These are phyloP conservation scores for Mechanitis messenoides DNA, from an alignment of 2,888 invertebrate genomes.

Conservation along the genomic window DNA sequence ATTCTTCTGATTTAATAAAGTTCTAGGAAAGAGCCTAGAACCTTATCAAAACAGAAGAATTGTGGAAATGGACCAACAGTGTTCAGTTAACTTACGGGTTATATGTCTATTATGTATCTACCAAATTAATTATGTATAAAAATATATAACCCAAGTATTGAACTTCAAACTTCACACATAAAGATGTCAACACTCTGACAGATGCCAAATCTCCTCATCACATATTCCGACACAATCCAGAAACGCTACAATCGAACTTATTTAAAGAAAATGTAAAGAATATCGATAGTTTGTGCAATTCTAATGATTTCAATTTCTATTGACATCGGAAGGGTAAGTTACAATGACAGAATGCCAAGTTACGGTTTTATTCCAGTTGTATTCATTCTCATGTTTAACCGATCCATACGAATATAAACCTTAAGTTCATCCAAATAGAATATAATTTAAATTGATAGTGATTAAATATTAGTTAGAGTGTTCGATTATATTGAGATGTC, in stretches of 20 bases:
- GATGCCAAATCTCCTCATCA: conserved; percentile 19
- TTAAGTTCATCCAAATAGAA: conserved; percentile 1
- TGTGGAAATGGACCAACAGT: too few species aligned
- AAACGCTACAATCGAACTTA: conserved; percentile 29
- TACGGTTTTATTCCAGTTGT: conserved; percentile 41
- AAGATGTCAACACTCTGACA: conserved; percentile 10
- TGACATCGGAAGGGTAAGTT: conserved; percentile 48
- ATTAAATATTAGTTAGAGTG: conserved; percentile 27
- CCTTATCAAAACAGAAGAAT: too few species aligned
- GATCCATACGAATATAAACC: conserved; percentile 22
- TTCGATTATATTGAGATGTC: conserved; percentile 61
- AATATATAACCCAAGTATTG: background rate
- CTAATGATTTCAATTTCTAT: conserved; percentile 57
- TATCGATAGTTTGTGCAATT: conserved; percentile 47
- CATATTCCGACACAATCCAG: conserved; percentile 28
- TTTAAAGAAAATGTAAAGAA: conserved; percentile 48
- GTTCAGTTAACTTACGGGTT: too few species aligned
- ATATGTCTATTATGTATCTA: too few species aligned
- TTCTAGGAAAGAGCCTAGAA: too few species aligned
- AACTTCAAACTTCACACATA: background rate
- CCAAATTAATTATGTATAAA: background rate
- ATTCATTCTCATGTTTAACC: conserved; percentile 39
- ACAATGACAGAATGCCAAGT: conserved; percentile 52
- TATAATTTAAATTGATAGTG: conserved; percentile 20
- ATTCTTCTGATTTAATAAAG: too few species aligned